Base-by-base conservation (phyloP, 1,140 invertebrate species). In the Vollenhovia emeryi region DNA sequence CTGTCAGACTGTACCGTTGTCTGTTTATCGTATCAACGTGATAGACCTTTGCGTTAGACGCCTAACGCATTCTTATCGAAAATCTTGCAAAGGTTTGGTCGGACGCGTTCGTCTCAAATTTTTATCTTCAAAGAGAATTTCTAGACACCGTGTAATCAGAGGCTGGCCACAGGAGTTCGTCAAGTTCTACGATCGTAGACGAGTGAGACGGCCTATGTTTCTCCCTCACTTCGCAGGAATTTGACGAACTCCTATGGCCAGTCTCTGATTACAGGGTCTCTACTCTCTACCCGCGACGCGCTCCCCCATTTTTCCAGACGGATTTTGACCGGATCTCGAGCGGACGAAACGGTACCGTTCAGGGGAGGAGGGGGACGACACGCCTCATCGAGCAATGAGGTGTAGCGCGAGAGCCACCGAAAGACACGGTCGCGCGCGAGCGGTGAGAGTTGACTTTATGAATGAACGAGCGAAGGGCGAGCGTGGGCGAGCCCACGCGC, bases 391-490 rank as follows among this genome's bases (percentile, higher is more conserved):
- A 80, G 85, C 87, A 85, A 83, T 89, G 89, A 89, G 93, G 90
- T 93, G 68, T 60, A 86, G 84, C 50, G 73, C 78, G 66, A 86
- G 66, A 89, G 88, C 84, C 64, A 79, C 64, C 78, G 83, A 78
- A 85, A 89, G 83, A 86, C 89, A 75, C 84, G 75, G 84, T 74
- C 85, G 82, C 73, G 68, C 48, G 40, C 66, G 24, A 21, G 71
- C 74, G 89, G 89, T 89, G 89, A 90, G 89, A 89, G 89, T 84
- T 87, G 89, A 89, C 76, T 90, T 90, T 90, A 90, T 90, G 89
- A 87, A 89, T 84, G 89, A 86, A 89, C 79, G 84, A 60, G 82
- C 85, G 89, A 90, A 90, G 89, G 89, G 89, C 89, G 86, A 87
- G 83, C 86, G 89, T 90, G 88, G 89, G 89, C 86, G 18, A 11